These are phyloP conservation scores for Bombus confusus DNA, from an alignment of 1,140 invertebrate genomes.

Conservation along the genomic window DNA sequence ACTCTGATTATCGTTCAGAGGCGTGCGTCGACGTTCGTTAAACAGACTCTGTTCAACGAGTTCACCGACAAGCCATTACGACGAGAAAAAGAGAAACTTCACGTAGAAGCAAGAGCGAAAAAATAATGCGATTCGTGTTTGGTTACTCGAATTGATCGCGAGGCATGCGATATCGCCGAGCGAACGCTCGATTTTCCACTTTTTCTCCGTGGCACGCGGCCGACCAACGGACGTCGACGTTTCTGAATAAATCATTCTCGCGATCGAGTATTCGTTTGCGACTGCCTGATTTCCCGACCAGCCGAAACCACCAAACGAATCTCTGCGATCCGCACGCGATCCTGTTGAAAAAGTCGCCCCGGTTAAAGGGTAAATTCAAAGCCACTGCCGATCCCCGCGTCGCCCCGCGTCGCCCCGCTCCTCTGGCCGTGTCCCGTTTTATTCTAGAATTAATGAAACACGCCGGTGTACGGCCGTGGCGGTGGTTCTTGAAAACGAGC, in stretches of 20 bases:
- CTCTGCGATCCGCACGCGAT: neutral
- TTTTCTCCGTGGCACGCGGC: neutral
- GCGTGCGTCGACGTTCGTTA: neutral
- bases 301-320: constrained; percentile 7
- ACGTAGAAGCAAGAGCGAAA: too few relatives aligned
- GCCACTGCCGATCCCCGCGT: neutral
- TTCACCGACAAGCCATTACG: neutral
- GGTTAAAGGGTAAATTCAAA: constrained; percentile 39
- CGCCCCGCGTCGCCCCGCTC: neutral
- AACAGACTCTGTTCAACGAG: neutral
- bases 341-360: constrained; percentile 8
- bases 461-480: too few relatives aligned
- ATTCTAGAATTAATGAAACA: constrained; percentile 22
- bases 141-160: constrained; percentile 31
- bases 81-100: too few relatives aligned
- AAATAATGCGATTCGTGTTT: constrained; percentile 10
- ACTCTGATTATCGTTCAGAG: neutral
- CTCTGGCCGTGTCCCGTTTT: neutral
- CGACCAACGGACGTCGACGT: constrained; percentile 21
- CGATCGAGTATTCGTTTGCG: constrained; percentile 41
- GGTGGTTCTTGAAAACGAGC: constrained; percentile 12
- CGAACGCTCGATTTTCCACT: neutral
- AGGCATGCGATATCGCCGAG: neutral
- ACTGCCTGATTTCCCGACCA: constrained; percentile 16
- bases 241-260: constrained; percentile 49